Percentiles rank a stretch among this genome's conserved stretches.
These are phyloP conservation scores for Cataglyphis cursor DNA, from an alignment of 2,888 invertebrate species.

Conservation along the genomic window DNA sequence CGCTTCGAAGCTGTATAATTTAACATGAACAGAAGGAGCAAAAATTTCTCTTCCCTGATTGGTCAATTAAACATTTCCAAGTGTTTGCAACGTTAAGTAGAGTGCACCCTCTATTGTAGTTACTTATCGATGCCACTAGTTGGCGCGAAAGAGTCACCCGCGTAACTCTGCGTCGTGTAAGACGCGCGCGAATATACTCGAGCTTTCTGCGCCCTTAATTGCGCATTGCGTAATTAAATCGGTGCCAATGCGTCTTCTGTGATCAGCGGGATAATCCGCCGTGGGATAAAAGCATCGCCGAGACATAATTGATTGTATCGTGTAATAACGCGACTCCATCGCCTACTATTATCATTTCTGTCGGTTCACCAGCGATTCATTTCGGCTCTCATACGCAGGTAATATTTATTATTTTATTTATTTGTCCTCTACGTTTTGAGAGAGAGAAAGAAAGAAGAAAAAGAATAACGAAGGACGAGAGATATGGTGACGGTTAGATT, in stretches of 20 bases:
- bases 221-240: slow-evolving; percentile 16
- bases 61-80: background rate
- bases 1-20: background rate
- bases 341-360: slow-evolving; percentile 59
- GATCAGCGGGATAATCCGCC: slow-evolving; percentile 55
- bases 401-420: slow-evolving; percentile 61
- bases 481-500: slow-evolving; percentile 16
- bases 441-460: background rate
- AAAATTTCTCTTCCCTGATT: background rate
- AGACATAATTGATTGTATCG: slow-evolving; percentile 79
- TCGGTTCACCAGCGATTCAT: slow-evolving; percentile 19
- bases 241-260: slow-evolving; percentile 60
- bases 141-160: background rate
- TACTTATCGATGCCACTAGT: background rate
- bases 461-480: slow-evolving; percentile 9
- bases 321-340: slow-evolving; percentile 74
- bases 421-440: slow-evolving; percentile 42
- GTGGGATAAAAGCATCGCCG: slow-evolving; percentile 70
- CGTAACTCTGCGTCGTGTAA: background rate
- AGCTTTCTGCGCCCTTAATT: slow-evolving; percentile 11
- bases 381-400: slow-evolving; percentile 55
- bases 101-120: background rate
- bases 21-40: background rate
- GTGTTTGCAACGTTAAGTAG: background rate
- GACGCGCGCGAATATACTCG: background rate